A percentile compares a stretch with the other conserved stretches of the same genome.
These are phyloP conservation scores for Drosophila ustulata DNA, from an alignment of 2,888 invertebrate species.

Conservation along the genomic window DNA sequence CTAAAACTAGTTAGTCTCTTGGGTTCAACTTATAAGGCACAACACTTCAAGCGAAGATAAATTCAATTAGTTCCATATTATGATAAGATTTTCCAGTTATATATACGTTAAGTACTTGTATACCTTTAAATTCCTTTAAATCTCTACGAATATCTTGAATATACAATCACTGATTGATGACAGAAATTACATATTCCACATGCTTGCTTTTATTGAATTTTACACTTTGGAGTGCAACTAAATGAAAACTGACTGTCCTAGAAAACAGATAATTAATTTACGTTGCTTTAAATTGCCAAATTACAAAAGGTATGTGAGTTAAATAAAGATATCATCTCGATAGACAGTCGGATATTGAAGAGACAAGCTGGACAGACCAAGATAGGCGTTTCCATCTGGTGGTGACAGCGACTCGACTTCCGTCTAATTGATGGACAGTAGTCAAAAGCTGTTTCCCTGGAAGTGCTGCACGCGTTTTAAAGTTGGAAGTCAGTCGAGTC, in stretches of 20 bases:
- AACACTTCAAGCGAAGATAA: no score
- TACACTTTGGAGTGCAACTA: no score
- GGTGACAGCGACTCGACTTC: conserved; percentile 39
- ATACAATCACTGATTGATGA: no score
- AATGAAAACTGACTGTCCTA: conserved; percentile 29
- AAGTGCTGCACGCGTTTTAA: conserved; percentile 56
- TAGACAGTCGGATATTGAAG: conserved; percentile 74
- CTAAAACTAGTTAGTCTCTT: no score
- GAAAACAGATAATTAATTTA: conserved; percentile 72
- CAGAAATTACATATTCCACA: no score
- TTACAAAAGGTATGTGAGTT: conserved; percentile 11
- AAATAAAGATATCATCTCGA: conserved; percentile 21
- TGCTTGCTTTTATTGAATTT: no score
- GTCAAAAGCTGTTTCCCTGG: conserved; percentile 65
- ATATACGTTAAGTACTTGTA: no score
- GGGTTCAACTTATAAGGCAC: no score
- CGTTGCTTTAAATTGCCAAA: conserved; percentile 71
- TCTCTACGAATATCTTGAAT: no score
- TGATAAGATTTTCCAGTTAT: no score
- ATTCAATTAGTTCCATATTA: no score
- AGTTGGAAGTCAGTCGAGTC: conserved; percentile 21
- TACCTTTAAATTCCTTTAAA: no score
- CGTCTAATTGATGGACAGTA: conserved; percentile 70
- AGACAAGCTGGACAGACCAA: conserved; percentile 18
- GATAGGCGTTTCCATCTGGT: conserved; percentile 50